Percentiles rank a stretch among this genome's conserved stretches.
phyloP scores from a whole-genome alignment of 2,113 vertebrate species.

The Lipotes vexillifer region DNA sequence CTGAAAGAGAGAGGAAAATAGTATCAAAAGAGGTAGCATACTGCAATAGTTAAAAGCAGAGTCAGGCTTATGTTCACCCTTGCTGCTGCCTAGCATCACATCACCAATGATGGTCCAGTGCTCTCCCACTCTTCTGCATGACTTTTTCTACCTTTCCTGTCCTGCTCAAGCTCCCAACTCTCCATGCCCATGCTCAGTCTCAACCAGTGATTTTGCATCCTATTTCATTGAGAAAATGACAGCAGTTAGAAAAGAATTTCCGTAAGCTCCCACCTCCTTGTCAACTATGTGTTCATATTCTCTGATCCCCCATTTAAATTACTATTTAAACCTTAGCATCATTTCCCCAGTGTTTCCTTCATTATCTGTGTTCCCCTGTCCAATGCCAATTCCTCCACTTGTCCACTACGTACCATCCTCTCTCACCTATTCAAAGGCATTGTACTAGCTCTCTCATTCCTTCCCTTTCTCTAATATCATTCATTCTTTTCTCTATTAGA shows the following conservation, averaged over 20 bases:
- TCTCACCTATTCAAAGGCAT: background rate
- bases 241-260: background rate
- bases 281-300: background rate
- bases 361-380: too few relatives aligned
- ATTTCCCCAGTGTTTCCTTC: background rate
- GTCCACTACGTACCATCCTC: background rate
- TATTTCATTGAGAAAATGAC: background rate
- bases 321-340: background rate
- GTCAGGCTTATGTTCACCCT: background rate
- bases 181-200: background rate
- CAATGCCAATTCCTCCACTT: background rate
- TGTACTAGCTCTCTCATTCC: background rate
- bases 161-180: background rate
- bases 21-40: background rate
- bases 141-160: background rate
- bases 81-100: background rate
- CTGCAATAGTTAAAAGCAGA: background rate
- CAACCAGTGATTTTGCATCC: background rate
- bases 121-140: accelerated
- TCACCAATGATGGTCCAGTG: accelerated
- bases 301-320: background rate
- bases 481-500: background rate
- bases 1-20: background rate
- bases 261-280: background rate
- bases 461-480: background rate